Base-by-base conservation (phyloP, 1,140 invertebrate genomes). In the Atta texana region DNA sequence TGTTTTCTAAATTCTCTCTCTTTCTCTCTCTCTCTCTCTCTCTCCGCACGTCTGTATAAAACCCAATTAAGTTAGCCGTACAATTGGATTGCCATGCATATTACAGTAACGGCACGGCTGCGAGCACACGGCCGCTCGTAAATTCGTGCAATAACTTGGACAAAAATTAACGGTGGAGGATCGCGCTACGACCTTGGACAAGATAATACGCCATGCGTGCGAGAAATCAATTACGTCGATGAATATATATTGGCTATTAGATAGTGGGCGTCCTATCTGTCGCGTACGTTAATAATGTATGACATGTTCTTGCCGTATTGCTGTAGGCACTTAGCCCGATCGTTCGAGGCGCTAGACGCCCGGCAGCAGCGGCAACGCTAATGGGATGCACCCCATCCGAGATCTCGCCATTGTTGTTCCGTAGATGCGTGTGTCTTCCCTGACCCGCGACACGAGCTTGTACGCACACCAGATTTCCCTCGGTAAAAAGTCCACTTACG, bases 221-320 rank as follows among this genome's bases (percentile, higher is more conserved):
- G 91, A 89, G 90, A 88, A 91, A 91, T 91, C 91, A 91, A 91
- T 91, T 91, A 91, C 81, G 84, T 66, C 86, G 87, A 91, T 91
- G 91, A 91, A 91, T 91, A 91, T 91, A 91, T 91, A 91, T 91
- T 91, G 90, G 90, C 80, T 87, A 91, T 91, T 91, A 91, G 91
- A 91, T 87, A 89, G 90, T 89, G 87, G 87, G 86, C 88, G 84
- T 91, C 81, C 84, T 57, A 87, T 81, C 69, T 71, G 57, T 74
- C 80, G 80, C 71, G 59, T 39, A 78, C 86, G 86, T 91, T 91
- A 91, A 91, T 91, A 91, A 91, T 91, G 91, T 91, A 91, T 91
- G 90, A 91, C 91, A 90, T 91, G 91, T 90, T 89, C 90, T 91
- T 90, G 90, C 78, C 88, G 88, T 75, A 90, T 90, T 80, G 90